These are phyloP conservation scores for Trachelus tabidus DNA, from an alignment of 2,888 invertebrate species.

Conservation along the genomic window DNA sequence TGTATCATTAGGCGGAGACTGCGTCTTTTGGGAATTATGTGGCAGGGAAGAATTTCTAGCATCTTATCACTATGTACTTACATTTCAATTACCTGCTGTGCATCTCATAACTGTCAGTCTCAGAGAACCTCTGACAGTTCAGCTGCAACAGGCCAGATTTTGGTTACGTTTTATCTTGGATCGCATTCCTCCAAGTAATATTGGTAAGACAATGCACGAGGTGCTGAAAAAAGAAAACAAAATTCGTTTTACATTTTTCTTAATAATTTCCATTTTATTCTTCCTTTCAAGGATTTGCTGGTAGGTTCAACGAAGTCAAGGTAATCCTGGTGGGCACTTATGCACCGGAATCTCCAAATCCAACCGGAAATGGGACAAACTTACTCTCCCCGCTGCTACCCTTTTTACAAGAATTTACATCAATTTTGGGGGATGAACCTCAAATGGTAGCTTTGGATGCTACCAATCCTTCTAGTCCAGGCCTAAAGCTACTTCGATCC, in stretches of 20 bases:
- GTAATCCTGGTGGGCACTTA: slow-evolving; percentile 63
- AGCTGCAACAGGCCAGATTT: slow-evolving; percentile 76
- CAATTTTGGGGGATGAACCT: slow-evolving; percentile 60
- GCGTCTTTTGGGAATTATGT: slow-evolving; percentile 78
- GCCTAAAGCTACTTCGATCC: slow-evolving; percentile 59
- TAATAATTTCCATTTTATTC: neutral
- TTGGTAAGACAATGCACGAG: slow-evolving; percentile 64
- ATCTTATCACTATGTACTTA: slow-evolving; percentile 79
- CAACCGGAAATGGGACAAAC: slow-evolving; percentile 53
- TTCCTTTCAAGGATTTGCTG: slow-evolving; percentile 54
- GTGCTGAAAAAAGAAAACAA: neutral
- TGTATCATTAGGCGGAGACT: slow-evolving; percentile 63
- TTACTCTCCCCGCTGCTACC: slow-evolving; percentile 57
- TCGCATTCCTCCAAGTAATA: slow-evolving; percentile 72
- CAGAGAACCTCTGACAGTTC: slow-evolving; percentile 75
- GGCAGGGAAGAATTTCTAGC: slow-evolving; percentile 79
- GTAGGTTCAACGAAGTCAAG: slow-evolving; percentile 57
- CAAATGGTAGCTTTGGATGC: slow-evolving; percentile 61
- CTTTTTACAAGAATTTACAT: slow-evolving; percentile 57
- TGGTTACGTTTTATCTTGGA: slow-evolving; percentile 82
- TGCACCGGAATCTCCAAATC: slow-evolving; percentile 58
- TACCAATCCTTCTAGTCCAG: slow-evolving; percentile 63
- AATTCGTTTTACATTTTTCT: neutral
- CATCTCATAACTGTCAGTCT: slow-evolving; percentile 77
- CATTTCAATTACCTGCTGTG: slow-evolving; percentile 66